Evolutionary conservation across 1,140 invertebrate species (phyloP), one percentile per base, ranked within the genome.

Genomic region (Cryptotermes secundus): DNA sequence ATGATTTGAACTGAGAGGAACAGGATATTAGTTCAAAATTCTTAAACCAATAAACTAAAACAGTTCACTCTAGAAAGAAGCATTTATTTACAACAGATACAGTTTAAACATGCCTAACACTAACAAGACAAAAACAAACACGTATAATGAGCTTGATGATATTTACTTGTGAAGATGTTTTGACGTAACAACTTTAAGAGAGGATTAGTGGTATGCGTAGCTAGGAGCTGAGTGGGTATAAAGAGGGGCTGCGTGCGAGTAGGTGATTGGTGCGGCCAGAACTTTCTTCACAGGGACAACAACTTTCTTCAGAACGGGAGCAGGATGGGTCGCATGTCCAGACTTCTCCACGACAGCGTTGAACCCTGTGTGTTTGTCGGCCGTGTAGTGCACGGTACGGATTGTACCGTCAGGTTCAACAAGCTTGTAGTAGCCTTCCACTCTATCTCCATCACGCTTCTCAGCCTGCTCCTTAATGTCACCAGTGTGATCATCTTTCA

Each of bases 301-400:
- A 4, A 72, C 59, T 31, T 72, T 72, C 26, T 72, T 72, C 26
- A 72, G 14, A 26, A 65, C 65, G 34, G 86, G 85, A 22, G 85
- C 86, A 36, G 86, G 86, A 79, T 87, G 88, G 19, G 88, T 88
- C 34, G 89, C 89, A 42, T 90, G 89, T 34, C 90, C 90, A 83
- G 88, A 88, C 86, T 90, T 89, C 88, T 89, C 90, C 16, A 91
- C 91, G 10, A 91, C 89, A 3, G 91, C 90, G 86, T 91, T 91
- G 88, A 91, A 91, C 85, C 91, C 84, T 79, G 84, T 87, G n/a
- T 86, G 72, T n/a, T 36, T 38, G 80, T 81, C 80, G 36, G 80
- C 80, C 2, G 80, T 45, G 80, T 81, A 81, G 19, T 81, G 35
- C 6, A 81, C 80, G 0, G 84, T 35, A 19, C 84, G 31, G 26